Evolutionary conservation across 2,888 invertebrate genomes (phyloP).

Genomic region (Calliphora vomitoria): DNA sequence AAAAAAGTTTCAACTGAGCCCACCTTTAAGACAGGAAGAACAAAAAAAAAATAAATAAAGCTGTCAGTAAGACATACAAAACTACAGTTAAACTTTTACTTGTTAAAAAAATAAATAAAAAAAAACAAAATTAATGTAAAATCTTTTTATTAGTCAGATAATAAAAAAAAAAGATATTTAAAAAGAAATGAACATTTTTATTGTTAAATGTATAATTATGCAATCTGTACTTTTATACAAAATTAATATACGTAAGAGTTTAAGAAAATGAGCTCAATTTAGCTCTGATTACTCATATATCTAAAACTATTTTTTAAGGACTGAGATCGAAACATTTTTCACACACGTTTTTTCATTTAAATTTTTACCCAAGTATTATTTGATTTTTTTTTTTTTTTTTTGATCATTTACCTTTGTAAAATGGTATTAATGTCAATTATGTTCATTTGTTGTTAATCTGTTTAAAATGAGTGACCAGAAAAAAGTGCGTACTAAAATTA

Average conservation of each 20-base stretch:
- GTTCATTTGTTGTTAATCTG: no score
- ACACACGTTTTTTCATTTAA: no score
- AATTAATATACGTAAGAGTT: not conserved
- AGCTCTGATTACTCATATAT: no score
- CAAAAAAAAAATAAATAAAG: constrained; percentile 30
- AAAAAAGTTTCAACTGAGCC: constrained; percentile 12
- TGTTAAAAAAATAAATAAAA: constrained; percentile 7
- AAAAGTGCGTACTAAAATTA: no score
- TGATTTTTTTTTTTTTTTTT: no score
- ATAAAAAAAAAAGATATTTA: not conserved
- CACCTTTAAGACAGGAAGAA: constrained; percentile 48
- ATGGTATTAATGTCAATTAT: no score
- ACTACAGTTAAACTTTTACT: constrained; percentile 60
- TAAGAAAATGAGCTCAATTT: not conserved
- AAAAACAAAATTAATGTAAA: not conserved
- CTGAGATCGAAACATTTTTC: no score
- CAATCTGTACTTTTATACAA: not conserved
- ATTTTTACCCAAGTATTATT: no score
- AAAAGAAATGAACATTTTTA: not conserved
- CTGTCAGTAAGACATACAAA: not conserved
- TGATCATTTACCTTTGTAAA: no score
- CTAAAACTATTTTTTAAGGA: no score
- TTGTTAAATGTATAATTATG: not conserved
- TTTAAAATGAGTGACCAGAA: no score
- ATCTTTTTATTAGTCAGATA: not conserved